Evolutionary conservation across 2,113 vertebrate species (phyloP), one percentile per base, ranked within the genome.

Genomic region (Entomyzon cyanotis): DNA sequence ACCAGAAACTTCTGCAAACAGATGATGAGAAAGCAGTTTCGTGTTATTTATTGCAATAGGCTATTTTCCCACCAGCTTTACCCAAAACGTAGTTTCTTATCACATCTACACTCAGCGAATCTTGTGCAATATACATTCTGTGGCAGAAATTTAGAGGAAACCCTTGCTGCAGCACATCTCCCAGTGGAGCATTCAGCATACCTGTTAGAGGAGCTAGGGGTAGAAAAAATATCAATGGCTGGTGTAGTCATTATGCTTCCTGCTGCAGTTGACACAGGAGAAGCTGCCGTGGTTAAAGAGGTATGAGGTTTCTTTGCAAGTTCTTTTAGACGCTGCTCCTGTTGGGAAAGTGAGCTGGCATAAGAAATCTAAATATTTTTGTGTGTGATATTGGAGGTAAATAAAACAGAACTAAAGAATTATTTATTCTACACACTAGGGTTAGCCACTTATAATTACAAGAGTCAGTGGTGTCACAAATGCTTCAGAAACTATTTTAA

Each of bases 241-340:
- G 99, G 98, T 94, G 98, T 98, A 79, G 99, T 99, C 98, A 98
- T 99, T 97, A 99, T 98, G 49, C 98, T 98, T 93, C 98, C 99
- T 65, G 98, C 98, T 84, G 98, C 98, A 94, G 99, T 99, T n/a
- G 99, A 99, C 86, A 99, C 98, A 8, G 99, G 99, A 87, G 99
- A 99, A 67, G 99, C 99, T 90, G 99, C 99, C 9, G 99, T 99
- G 31, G 99, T 99, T 95, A 98, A 98, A 93, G 99, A 99, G 96
- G 98, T 98, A 95, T 98, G 98, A 88, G 99, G 98, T 98, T 99
- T 99, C 98, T 99, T 99, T 75, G 99, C 99, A 89, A 99, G 99
- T 97, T 99, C 99, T 97, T 99, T 99, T 97, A 99, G 98, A 94
- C 99, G 98, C 68, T 99, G 99, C 50, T 99, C 99, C 99, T 99